phyloP scores from a whole-genome alignment of 1,140 invertebrate genomes.

The Wasmannia auropunctata region DNA sequence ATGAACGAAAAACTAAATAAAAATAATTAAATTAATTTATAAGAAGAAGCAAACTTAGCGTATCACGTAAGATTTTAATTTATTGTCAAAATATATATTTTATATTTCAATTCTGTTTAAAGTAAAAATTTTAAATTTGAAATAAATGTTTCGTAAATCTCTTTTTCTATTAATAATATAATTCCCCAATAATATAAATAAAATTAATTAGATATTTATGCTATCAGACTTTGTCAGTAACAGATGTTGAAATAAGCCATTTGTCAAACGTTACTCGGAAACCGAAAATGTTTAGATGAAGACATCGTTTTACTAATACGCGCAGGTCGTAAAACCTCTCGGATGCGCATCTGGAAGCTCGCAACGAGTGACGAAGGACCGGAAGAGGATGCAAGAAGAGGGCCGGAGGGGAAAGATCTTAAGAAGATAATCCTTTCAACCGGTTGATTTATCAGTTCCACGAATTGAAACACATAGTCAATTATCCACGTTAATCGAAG shows the following conservation, averaged over 20 bases:
- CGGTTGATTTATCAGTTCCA: conserved; percentile 49
- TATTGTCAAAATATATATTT: neutral
- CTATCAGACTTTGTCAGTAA: neutral
- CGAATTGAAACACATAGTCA: conserved; percentile 38
- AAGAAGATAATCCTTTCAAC: conserved; percentile 27
- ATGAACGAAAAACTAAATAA: neutral
- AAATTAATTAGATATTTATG: conserved; percentile 1
- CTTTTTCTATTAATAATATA: neutral
- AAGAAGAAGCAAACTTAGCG: neutral
- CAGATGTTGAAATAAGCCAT: conserved; percentile 5
- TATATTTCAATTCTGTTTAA: neutral
- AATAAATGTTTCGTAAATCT: neutral
- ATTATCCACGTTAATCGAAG: conserved; percentile 33
- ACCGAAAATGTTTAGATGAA: conserved; percentile 51
- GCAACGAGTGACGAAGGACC: conserved; percentile 59
- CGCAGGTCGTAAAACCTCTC: conserved; percentile 30
- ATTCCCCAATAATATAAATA: neutral
- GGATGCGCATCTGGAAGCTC: conserved; percentile 56
- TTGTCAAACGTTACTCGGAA: conserved; percentile 20
- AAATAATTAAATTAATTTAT: neutral
- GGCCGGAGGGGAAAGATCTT: conserved; percentile 5
- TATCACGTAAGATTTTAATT: neutral
- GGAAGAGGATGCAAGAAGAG: conserved; percentile 46
- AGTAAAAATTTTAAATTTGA: neutral
- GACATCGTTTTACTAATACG: conserved; percentile 37